Conservation (phyloP, 2,888 invertebrate species). For the Calephelis perditalis region DNA sequence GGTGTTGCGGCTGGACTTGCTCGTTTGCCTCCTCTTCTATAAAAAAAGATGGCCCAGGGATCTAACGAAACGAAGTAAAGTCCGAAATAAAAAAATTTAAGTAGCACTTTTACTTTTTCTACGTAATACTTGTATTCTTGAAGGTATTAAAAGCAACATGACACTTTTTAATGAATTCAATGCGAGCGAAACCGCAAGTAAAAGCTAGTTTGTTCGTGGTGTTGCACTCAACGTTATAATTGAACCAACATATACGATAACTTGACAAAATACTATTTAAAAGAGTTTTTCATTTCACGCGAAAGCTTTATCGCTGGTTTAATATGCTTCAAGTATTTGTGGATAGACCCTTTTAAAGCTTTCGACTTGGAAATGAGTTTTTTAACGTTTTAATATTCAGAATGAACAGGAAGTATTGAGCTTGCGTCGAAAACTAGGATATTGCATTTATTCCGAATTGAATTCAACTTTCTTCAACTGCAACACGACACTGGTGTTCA, state of each 20-base stretch:
- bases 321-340: neutral
- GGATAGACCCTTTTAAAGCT: neutral
- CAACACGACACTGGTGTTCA: too few relatives aligned
- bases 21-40: too few relatives aligned
- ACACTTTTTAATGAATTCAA: too few relatives aligned
- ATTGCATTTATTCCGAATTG: neutral
- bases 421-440: neutral
- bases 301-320: neutral
- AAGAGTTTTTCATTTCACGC: neutral
- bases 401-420: constrained; percentile 5
- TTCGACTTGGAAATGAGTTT: constrained; percentile 1
- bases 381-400: constrained; percentile 1
- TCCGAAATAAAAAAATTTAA: too few relatives aligned
- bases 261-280: neutral
- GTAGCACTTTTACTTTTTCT: too few relatives aligned
- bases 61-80: too few relatives aligned
- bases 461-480: neutral
- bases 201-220: too few relatives aligned
- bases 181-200: too few relatives aligned
- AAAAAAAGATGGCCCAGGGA: too few relatives aligned
- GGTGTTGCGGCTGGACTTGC: too few relatives aligned
- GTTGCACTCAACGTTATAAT: neutral
- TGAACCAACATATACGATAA: neutral
- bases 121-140: too few relatives aligned
- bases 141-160: too few relatives aligned